Percentiles rank a stretch among this genome's conserved stretches.
Conservation (phyloP, 2,888 invertebrate genomes). For the Melieria picta region DNA sequence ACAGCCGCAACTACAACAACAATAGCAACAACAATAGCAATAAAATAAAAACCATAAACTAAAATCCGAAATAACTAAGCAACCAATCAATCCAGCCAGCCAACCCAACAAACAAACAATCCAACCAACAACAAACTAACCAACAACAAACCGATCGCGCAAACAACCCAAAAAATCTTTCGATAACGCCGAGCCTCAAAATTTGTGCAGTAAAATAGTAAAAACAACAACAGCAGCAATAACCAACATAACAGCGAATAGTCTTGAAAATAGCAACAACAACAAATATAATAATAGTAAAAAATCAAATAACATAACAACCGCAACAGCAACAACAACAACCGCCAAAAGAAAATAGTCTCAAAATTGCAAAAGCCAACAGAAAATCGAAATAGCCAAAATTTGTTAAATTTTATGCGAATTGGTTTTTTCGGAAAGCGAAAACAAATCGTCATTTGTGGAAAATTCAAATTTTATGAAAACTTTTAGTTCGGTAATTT, state of each 20-base stretch:
- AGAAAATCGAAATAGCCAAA: constrained; percentile 44
- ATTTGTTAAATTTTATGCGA: constrained; percentile 45
- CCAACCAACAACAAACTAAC: constrained; percentile 29
- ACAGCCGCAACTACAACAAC: too few relatives aligned
- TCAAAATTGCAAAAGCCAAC: constrained; percentile 30
- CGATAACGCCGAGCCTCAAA: too few relatives aligned
- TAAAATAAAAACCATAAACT: constrained; percentile 16
- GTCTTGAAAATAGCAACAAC: constrained; percentile 36
- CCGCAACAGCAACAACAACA: constrained; percentile 25
- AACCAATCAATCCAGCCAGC: too few relatives aligned
- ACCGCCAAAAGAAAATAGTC: constrained; percentile 39
- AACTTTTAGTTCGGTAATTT: constrained; percentile 52
- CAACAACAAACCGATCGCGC: constrained; percentile 17
- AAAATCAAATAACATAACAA: constrained; percentile 26
- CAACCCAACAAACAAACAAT: constrained; percentile 42
- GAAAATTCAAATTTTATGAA: constrained; percentile 23
- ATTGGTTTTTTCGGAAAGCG: constrained; percentile 37
- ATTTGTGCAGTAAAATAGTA: constrained; percentile 1
- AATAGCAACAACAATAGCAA: too few relatives aligned
- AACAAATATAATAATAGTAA: constrained; percentile 35
- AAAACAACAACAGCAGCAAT: constrained; percentile 27
- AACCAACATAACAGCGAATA: constrained; percentile 27
- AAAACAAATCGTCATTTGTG: constrained; percentile 19
- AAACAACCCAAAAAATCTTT: constrained; percentile 36
- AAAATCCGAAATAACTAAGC: constrained; percentile 12